A percentile compares a stretch with the other conserved stretches of the same genome.
These are phyloP conservation scores for Drosophila ohnishii DNA, from an alignment of 1,140 invertebrate species.

Conservation along the genomic window DNA sequence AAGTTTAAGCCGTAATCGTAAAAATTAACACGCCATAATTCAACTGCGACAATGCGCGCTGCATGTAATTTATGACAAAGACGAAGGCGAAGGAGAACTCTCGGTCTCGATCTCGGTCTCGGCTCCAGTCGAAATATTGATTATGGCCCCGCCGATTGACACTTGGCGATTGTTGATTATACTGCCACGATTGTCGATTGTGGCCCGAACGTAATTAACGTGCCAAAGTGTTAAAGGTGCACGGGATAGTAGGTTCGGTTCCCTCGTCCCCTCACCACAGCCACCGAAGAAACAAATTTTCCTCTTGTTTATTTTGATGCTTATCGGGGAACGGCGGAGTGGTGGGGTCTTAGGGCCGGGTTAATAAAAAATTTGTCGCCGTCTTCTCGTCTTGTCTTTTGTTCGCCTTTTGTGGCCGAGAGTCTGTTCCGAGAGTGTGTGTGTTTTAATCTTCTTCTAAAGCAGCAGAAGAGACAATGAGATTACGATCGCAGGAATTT, in stretches of 20 bases:
- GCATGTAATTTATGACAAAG: constrained; percentile 76
- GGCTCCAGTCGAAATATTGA: constrained; percentile 68
- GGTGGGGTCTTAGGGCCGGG: constrained; percentile 56
- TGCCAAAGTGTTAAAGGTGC: constrained; percentile 78
- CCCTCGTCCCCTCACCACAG: constrained; percentile 4
- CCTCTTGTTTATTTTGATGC: constrained; percentile 76
- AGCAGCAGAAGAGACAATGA: constrained; percentile 78
- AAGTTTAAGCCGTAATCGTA: constrained; percentile 81
- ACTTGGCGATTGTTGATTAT: constrained; percentile 64
- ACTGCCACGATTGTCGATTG: constrained; percentile 51
- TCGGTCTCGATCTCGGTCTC: background rate
- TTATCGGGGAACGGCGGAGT: constrained; percentile 48
- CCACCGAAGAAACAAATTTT: constrained; percentile 72
- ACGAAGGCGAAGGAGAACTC: constrained; percentile 26
- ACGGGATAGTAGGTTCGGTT: constrained; percentile 38
- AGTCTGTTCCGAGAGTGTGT: constrained; percentile 36
- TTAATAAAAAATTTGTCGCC: constrained; percentile 80
- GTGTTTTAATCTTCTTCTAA: constrained; percentile 79
- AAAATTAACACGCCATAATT: constrained; percentile 82
- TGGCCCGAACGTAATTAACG: constrained; percentile 70
- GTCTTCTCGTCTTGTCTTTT: constrained; percentile 68
- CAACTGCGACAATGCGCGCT: constrained; percentile 78
- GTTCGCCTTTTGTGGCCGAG: constrained; percentile 30
- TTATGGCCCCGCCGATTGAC: constrained; percentile 62
- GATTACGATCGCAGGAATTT: constrained; percentile 82